Evolutionary conservation across 2,797 vertebrate species (phyloP).

Genomic region (Gallinago solitaria): DNA sequence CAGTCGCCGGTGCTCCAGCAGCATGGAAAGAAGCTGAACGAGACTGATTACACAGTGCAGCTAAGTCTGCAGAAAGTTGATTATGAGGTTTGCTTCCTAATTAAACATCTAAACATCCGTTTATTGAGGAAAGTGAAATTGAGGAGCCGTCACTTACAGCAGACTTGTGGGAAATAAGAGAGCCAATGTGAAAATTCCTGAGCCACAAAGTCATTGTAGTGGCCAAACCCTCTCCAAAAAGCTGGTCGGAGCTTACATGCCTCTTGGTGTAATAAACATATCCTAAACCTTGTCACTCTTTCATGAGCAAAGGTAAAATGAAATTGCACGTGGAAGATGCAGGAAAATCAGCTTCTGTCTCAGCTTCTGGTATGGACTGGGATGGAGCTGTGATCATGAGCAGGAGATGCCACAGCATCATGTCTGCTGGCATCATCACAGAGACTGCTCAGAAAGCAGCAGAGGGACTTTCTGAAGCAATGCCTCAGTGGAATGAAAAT

Average conservation of each 20-base stretch:
- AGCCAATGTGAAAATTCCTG: not conserved
- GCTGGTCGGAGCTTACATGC: not conserved
- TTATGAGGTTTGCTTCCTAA: slow-evolving; percentile 53
- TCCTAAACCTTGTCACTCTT: not conserved
- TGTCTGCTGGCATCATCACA: not conserved
- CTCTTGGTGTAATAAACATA: not conserved
- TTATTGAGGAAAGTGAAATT: not conserved
- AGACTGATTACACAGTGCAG: slow-evolving; percentile 10
- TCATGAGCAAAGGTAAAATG: not conserved
- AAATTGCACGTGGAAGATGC: not conserved
- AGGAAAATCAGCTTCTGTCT: not conserved
- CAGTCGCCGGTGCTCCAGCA: not conserved
- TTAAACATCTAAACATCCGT: slow-evolving; percentile 37
- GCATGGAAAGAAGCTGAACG: slow-evolving; percentile 1
- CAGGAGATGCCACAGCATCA: not conserved
- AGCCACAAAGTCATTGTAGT: not conserved
- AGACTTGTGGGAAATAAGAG: not conserved
- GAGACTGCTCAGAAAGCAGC: not conserved
- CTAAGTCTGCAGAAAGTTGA: slow-evolving; percentile 23
- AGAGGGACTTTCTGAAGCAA: not conserved
- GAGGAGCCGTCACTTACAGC: not conserved
- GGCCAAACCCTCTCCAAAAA: not conserved
- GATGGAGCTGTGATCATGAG: not conserved
- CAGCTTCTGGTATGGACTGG: not conserved
- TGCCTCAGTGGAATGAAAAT: not conserved